These are phyloP conservation scores for Hypselothyrea guttata DNA, from an alignment of 2,888 invertebrate species.

Conservation along the genomic window DNA sequence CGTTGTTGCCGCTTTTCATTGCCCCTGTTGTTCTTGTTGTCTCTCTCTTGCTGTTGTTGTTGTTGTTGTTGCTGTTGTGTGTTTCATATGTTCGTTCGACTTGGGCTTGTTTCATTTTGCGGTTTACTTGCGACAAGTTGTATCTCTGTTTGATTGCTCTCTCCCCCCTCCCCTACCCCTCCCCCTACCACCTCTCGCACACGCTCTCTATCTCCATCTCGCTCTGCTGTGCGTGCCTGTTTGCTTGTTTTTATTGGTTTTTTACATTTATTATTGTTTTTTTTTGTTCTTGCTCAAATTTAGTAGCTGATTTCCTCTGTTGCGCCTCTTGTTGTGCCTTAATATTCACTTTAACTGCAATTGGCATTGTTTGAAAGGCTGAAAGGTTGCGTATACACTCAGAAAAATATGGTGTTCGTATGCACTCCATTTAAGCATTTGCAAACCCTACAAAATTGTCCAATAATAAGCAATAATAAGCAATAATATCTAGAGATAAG, in stretches of 20 bases:
- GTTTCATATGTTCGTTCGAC: conserved; percentile 57
- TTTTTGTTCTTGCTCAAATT: conserved; percentile 58
- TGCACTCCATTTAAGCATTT: no score
- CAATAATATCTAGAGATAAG: no score
- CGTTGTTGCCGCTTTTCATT: conserved; percentile 68
- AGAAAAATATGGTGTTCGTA: no score
- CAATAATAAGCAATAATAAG: no score
- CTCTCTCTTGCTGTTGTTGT: conserved; percentile 38
- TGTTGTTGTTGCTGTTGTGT: conserved; percentile 31
- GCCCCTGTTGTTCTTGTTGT: conserved; percentile 39
- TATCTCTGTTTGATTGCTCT: conserved; percentile 33
- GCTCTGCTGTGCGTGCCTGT: conserved; percentile 30
- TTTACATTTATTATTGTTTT: conserved; percentile 50
- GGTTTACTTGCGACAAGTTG: conserved; percentile 66
- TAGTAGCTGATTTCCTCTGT: conserved; percentile 34
- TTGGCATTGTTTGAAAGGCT: conserved; percentile 43
- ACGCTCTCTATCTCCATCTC: conserved; percentile 11
- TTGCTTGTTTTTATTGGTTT: conserved; percentile 31
- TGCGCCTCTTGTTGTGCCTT: conserved; percentile 20
- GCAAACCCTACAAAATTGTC: no score
- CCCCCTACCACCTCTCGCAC: no score
- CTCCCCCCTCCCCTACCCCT: conserved; percentile 21
- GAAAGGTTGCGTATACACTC: no score
- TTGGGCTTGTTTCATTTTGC: conserved; percentile 68
- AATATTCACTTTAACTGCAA: conserved; percentile 46